A percentile compares a stretch with the other conserved stretches of the same genome.
These are phyloP conservation scores for Ploceus nigricollis DNA, from an alignment of 2,113 vertebrate species.

Conservation along the genomic window DNA sequence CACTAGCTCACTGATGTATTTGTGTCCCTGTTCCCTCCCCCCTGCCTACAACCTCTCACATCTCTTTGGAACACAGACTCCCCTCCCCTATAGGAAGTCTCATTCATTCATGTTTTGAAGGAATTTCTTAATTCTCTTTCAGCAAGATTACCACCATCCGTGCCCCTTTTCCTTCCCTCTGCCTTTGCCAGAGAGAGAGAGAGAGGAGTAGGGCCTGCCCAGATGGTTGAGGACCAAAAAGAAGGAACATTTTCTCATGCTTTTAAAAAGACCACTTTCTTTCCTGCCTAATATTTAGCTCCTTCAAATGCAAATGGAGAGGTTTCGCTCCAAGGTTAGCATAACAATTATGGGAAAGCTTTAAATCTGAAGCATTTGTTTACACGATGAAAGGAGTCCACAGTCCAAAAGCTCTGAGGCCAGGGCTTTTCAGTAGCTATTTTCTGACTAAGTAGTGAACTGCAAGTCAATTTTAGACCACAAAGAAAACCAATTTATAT, in stretches of 20 bases:
- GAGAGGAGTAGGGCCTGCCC: conserved; percentile 81
- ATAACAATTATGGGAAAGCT: conserved; percentile 99
- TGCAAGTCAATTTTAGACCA: conserved; percentile 84
- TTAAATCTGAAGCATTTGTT: conserved; percentile 97
- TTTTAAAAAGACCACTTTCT: conserved; percentile 93
- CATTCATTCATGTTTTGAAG: conserved; percentile 64
- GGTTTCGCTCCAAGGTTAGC: conserved; percentile 96
- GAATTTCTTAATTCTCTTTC: conserved; percentile 72
- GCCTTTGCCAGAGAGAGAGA: conserved; percentile 70
- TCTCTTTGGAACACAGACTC: conserved; percentile 30
- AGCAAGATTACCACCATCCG: conserved; percentile 69
- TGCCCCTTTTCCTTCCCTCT: conserved; percentile 64
- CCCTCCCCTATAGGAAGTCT: conserved; percentile 65
- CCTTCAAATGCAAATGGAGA: conserved; percentile 99
- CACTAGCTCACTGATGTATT: conserved; percentile 30
- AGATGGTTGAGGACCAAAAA: conserved; percentile 90
- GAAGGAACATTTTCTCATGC: conserved; percentile 94
- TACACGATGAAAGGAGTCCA: conserved; percentile 89
- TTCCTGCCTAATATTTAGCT: conserved; percentile 99
- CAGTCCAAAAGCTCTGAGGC: conserved; percentile 77
- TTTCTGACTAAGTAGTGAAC: conserved; percentile 80
- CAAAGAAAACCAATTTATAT: conserved; percentile 83
- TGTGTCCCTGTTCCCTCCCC: background rate
- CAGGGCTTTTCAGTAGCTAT: conserved; percentile 80
- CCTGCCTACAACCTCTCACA: conserved; percentile 33